Percentiles rank a stretch among this genome's conserved stretches.
Evolutionary conservation across 1,140 invertebrate species (phyloP).

Genomic region (Conus ventricosus): DNA sequence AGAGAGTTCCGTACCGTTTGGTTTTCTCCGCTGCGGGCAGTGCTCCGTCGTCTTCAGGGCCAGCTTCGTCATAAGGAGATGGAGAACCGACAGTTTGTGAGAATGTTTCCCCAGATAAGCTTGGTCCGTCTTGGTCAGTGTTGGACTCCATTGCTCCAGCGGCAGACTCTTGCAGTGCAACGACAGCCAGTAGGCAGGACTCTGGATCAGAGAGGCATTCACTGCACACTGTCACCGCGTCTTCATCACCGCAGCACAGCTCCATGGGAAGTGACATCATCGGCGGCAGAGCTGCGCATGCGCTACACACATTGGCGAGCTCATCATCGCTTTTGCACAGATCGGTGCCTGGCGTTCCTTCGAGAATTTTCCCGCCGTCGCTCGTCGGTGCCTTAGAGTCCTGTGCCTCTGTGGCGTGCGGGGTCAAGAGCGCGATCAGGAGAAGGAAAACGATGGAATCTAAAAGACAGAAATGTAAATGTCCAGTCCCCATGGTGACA

Average conservation of each 20-base stretch:
- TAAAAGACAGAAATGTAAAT: neutral
- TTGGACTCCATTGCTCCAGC: neutral
- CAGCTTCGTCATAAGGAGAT: neutral
- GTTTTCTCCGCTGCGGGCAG: neutral
- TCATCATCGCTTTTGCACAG: neutral
- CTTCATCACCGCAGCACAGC: neutral
- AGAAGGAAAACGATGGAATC: neutral
- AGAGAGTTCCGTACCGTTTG: constrained; percentile 18
- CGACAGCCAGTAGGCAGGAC: neutral
- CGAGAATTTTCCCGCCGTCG: neutral
- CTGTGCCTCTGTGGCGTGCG: neutral
- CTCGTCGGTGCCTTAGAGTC: neutral
- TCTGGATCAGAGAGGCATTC: neutral
- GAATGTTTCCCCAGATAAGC: neutral
- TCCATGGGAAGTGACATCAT: constrained; percentile 12
- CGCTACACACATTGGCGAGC: neutral
- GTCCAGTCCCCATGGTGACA: neutral
- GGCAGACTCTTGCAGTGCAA: neutral
- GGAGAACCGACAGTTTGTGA: neutral
- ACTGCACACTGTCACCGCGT: neutral
- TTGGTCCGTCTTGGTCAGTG: neutral
- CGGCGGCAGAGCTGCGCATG: neutral
- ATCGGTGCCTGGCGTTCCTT: too few species aligned
- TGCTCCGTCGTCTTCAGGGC: neutral
- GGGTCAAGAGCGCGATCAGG: neutral